Base-by-base conservation (phyloP, 1,140 invertebrate species). In the Nautilus pompilius region DNA sequence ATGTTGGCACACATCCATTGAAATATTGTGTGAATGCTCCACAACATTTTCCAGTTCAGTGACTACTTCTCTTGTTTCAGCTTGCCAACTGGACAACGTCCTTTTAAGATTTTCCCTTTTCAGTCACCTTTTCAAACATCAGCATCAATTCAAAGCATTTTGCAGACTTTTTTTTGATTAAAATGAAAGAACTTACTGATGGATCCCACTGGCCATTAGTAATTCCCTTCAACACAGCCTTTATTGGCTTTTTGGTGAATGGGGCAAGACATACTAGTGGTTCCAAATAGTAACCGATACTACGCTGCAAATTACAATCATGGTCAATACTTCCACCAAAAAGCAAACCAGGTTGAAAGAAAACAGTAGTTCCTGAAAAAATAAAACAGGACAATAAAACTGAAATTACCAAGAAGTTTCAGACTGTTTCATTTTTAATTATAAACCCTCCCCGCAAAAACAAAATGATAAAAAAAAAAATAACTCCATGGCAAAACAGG, bases 281-380 rank as follows among this genome's bases (percentile, higher is more conserved):
- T 86, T 99, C 96, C 67, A 99, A 84, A 80, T 93, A 99, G 83
- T 98, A 99, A 72, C 89, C 89, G 74, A 98, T 91, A 30, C 91
- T 88, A 77, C 94, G 85, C 72, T 90, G 86, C 26, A 87, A 81
- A 69, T 89, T 91, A 81, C 96, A 99, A 58, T 92, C 90, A 83
- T 98, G 93, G 51, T 90, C 89, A 33, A 98, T 73, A 63, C 85
- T 86, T 28, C 96, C 97, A 53, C 97, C 97, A 62, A 89, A 83
- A 13, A 99, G 81, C 51, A 97, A 65, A 33, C 97, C 97, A 8
- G 97, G 97, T 72, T 89, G 89, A 80, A 91, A 98, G 76, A 89
- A 90, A 4, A 99, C 82, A 60, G 86, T 87, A 15, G 96, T 99
- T 26, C 86, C 86, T 86, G 63, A 58, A 82, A 58, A 63, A 64